Base-by-base conservation (phyloP, 2,888 invertebrate species). In the Elmis aenea region DNA sequence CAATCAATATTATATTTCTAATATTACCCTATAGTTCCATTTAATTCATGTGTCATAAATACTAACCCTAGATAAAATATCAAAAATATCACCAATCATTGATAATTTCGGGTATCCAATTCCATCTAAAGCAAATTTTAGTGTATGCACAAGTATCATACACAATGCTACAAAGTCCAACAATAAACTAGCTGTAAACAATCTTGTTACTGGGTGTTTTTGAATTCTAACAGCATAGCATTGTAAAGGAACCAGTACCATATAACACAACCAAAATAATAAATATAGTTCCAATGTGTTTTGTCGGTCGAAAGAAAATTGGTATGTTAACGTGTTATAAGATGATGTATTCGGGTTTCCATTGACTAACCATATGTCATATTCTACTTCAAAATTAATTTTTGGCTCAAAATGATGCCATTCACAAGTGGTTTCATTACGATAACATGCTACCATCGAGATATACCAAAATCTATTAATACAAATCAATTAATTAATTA, bases 361-460 rank as follows among this genome's bases (percentile, higher is more conserved):
- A 69, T 97, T 97, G 4, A 96, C 95, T 27, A 97, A 75, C 86
- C 92, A 93, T 50, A 97, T 84, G 65, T 97, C 91, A 66, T 95
- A 97, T 31, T 83, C 71, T 8, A 90, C 68, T 31, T 75, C 68
- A 30, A 57, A 59, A 10, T 59, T 48, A 15, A 38, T 29, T 14
- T 45, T 49, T 6, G 77, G 73, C 45, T 76, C 71, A 45, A 84
- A 84, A 54, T 89, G 79, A 52, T 84, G 84, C 93, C 93, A 94
- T 42, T 82, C 75, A 59, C 93, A 94, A 1, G 83, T 81, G 3
- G 75, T 75, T 38, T 75, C 77, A 61, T 92, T 82, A 43, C 87
- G 77, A 61, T 88, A 88, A 68, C 96, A 97, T 13, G 95, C 83
- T 16, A 94, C 93, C 68, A 96, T 75, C 45, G 94, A 93, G 43